phyloP scores from a whole-genome alignment of 2,113 vertebrate species.

The Rousettus leschenaultii region DNA sequence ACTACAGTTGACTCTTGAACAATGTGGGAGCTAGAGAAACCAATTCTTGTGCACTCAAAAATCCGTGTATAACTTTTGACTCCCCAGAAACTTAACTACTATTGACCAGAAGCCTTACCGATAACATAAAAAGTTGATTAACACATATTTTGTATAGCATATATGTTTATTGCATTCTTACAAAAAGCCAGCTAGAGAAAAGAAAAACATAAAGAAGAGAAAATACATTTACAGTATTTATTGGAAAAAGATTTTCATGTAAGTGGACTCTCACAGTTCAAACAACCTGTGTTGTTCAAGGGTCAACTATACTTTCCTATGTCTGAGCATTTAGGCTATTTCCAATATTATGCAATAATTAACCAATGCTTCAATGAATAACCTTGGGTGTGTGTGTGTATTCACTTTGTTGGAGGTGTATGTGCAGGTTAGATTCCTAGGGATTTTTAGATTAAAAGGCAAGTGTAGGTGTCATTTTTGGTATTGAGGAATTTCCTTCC shows the following conservation, averaged over 20 bases:
- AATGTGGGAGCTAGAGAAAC: neutral
- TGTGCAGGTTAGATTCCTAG: neutral
- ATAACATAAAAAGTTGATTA: neutral
- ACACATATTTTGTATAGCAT: neutral
- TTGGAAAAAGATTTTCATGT: neutral
- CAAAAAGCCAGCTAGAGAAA: neutral
- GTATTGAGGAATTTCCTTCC: neutral
- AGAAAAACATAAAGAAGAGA: neutral
- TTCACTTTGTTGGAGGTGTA: neutral
- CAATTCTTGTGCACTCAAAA: neutral
- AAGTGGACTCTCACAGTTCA: neutral
- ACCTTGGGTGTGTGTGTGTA: neutral
- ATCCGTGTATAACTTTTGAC: neutral
- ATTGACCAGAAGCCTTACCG: neutral
- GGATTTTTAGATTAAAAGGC: neutral
- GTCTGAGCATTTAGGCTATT: neutral
- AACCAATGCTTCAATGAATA: neutral
- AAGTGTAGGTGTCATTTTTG: neutral
- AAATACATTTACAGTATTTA: neutral
- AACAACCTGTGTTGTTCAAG: neutral
- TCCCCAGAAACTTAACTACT: neutral
- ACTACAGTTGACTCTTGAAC: neutral
- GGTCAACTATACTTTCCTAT: neutral
- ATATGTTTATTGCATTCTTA: neutral
- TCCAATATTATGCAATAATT: neutral